phyloP scores from a whole-genome alignment of 2,113 vertebrate species.

The Ginglymostoma cirratum region DNA sequence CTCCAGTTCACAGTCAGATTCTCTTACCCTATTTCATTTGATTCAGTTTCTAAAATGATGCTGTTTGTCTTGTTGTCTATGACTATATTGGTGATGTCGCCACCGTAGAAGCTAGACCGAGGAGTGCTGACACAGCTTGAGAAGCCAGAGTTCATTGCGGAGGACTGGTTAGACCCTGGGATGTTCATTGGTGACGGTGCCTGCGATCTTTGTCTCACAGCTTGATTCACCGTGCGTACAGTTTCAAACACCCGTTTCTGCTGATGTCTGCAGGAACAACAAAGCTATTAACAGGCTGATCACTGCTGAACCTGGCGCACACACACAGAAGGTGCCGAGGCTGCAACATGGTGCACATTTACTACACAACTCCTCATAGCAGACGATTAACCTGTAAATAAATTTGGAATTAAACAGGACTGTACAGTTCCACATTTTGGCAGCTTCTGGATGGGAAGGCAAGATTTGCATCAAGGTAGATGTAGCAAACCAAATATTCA shows the following conservation, averaged over 20 bases:
- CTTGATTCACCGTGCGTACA: slow-evolving; percentile 84
- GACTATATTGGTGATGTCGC: slow-evolving; percentile 68
- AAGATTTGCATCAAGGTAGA: not conserved
- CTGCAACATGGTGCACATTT: not conserved
- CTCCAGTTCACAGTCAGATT: not conserved
- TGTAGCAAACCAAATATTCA: not conserved
- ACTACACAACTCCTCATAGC: not conserved
- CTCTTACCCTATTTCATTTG: slow-evolving; percentile 66
- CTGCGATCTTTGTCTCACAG: slow-evolving; percentile 79
- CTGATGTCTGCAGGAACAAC: slow-evolving; percentile 63
- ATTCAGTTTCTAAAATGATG: slow-evolving; percentile 72
- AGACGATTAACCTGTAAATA: not conserved
- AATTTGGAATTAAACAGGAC: not conserved
- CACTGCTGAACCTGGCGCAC: not conserved
- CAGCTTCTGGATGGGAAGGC: not conserved
- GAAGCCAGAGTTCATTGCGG: slow-evolving; percentile 76
- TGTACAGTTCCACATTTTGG: not conserved
- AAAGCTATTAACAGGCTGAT: not conserved
- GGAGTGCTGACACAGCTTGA: slow-evolving; percentile 89
- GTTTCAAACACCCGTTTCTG: slow-evolving; percentile 93
- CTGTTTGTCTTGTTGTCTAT: slow-evolving; percentile 84
- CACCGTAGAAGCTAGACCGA: slow-evolving; percentile 77
- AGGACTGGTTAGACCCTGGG: slow-evolving; percentile 96
- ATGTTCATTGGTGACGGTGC: slow-evolving; percentile 90
- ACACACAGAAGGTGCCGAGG: not conserved